phyloP scores from a whole-genome alignment of 2,113 vertebrate species.

The Ciconia stormi region DNA sequence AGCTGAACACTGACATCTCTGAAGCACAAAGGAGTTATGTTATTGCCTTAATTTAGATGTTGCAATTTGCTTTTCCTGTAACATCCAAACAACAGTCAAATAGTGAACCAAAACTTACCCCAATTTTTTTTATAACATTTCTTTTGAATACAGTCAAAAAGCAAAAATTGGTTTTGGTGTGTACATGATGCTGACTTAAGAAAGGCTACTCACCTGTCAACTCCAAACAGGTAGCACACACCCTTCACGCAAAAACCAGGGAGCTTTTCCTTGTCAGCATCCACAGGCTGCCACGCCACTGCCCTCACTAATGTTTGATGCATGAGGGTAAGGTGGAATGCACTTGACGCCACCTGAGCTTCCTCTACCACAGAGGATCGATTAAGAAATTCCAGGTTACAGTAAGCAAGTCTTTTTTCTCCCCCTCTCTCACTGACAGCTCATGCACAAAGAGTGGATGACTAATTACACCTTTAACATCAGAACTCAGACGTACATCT shows the following conservation, averaged over 20 bases:
- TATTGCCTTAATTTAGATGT: background rate
- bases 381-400: background rate
- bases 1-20: background rate
- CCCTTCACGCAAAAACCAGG: background rate
- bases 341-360: rapidly evolving
- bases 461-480: background rate
- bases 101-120: background rate
- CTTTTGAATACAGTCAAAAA: background rate
- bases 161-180: background rate
- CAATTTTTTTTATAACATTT: rapidly evolving
- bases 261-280: background rate
- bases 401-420: background rate
- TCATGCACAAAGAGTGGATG: background rate
- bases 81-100: background rate
- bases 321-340: background rate
- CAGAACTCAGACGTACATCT: background rate
- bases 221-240: background rate
- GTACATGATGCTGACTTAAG: too few relatives aligned
- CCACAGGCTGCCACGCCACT: background rate
- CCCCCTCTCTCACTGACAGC: rapidly evolving
- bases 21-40: background rate
- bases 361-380: background rate
- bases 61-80: background rate
- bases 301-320: background rate
- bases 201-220: background rate